Evolutionary conservation across 2,797 vertebrate species (phyloP).

Genomic region (Cuniculus paca): DNA sequence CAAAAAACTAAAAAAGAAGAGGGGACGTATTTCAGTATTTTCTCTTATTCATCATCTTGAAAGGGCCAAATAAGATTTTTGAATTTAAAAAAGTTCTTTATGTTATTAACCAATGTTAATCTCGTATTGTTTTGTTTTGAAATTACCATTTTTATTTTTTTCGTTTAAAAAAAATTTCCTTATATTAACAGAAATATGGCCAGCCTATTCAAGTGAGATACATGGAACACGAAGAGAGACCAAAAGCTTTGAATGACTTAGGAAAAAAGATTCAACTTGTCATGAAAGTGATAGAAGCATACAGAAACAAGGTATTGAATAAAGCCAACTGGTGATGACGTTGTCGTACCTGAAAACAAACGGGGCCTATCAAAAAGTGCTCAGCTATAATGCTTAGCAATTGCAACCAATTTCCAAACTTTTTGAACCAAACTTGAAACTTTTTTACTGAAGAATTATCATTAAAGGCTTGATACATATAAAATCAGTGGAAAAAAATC

Average conservation of each 20-base stretch:
- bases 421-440: background rate
- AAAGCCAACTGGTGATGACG: background rate
- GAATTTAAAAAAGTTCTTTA: slow-evolving; percentile 55
- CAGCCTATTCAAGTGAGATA: slow-evolving; percentile 95
- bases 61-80: background rate
- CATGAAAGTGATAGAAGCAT: slow-evolving; percentile 95
- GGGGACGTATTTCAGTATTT: background rate
- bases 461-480: background rate
- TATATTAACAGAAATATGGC: slow-evolving; percentile 91
- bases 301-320: slow-evolving; percentile 93
- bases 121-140: too few relatives aligned
- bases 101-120: background rate
- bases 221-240: slow-evolving; percentile 95
- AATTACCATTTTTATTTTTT: too few relatives aligned
- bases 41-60: slow-evolving; percentile 3
- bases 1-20: too few relatives aligned
- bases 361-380: background rate
- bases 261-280: slow-evolving; percentile 96
- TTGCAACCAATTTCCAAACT: background rate
- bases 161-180: slow-evolving; percentile 11
- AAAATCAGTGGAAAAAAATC: background rate
- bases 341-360: background rate
- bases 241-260: slow-evolving; percentile 95
- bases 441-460: slow-evolving; percentile 1
- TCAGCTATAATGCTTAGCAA: background rate